Evolutionary conservation across 2,888 invertebrate genomes (phyloP).

Genomic region (Notodonta dromedarius): DNA sequence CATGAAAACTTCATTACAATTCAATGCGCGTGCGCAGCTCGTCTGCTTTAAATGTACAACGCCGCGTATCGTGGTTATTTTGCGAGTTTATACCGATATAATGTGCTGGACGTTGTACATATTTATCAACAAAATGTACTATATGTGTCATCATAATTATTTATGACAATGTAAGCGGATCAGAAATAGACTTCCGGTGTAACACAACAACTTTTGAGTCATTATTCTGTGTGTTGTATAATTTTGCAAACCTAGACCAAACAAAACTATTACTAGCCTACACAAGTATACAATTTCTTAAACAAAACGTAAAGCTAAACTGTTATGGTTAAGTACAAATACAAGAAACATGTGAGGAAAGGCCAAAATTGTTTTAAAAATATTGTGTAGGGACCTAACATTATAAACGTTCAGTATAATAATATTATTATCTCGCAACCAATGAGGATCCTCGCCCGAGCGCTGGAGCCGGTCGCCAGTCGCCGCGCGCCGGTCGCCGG

Average conservation of each 20-base stretch:
- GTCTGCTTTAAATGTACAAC: too few species aligned
- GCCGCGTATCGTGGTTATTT: not conserved
- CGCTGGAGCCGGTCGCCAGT: too few species aligned
- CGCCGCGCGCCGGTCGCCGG: too few species aligned
- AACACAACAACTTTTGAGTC: not conserved
- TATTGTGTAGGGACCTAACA: too few species aligned
- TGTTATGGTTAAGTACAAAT: too few species aligned
- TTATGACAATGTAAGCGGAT: not conserved
- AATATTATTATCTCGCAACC: too few species aligned
- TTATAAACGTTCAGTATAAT: too few species aligned
- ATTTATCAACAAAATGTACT: not conserved
- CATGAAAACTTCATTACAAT: not conserved
- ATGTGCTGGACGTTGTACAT: not conserved
- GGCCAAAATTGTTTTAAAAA: too few species aligned
- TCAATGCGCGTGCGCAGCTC: not conserved
- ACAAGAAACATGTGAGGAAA: too few species aligned
- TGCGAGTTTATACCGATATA: not conserved
- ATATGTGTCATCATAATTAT: not conserved
- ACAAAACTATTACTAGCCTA: not conserved
- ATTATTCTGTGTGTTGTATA: not conserved
- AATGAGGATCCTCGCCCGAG: too few species aligned
- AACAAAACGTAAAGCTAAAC: too few species aligned
- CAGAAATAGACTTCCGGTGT: conserved; percentile 3
- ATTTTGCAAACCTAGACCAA: not conserved
- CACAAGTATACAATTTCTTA: too few species aligned